Percentiles rank a stretch among this genome's conserved stretches.
Conservation (phyloP, 2,797 vertebrate species). For the Oreochromis grahami region DNA sequence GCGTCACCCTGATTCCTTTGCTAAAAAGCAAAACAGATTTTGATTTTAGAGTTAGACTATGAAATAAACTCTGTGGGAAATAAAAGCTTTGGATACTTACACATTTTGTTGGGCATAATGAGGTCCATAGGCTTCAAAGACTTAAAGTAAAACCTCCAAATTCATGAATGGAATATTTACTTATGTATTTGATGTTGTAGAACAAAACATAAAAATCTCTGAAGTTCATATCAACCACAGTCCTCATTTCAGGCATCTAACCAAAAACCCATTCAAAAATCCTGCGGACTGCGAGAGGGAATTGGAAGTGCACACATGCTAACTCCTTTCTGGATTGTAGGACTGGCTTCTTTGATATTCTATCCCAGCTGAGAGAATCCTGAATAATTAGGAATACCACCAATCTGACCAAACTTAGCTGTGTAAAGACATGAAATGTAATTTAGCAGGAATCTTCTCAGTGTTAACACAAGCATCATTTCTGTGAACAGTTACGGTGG, state of each 20-base stretch:
- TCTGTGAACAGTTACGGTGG: accelerated
- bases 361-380: neutral
- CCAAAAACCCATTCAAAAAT: neutral
- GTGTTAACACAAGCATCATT: neutral
- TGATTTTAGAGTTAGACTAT: accelerated
- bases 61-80: neutral
- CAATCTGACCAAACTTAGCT: neutral
- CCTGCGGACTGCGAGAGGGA: neutral
- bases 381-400: neutral
- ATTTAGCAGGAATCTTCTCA: neutral
- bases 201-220: neutral
- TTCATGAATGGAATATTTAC: neutral
- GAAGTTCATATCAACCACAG: neutral
- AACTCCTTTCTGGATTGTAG: neutral
- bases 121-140: neutral
- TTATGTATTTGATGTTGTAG: neutral
- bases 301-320: neutral
- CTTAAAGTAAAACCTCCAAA: neutral
- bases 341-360: neutral
- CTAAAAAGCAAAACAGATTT: neutral
- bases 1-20: neutral
- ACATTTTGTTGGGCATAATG: neutral
- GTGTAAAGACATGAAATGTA: neutral
- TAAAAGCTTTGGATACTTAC: neutral
- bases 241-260: accelerated